Conservation (phyloP, 1,140 invertebrate species). For the Trachymyrmex septentrionalis region DNA sequence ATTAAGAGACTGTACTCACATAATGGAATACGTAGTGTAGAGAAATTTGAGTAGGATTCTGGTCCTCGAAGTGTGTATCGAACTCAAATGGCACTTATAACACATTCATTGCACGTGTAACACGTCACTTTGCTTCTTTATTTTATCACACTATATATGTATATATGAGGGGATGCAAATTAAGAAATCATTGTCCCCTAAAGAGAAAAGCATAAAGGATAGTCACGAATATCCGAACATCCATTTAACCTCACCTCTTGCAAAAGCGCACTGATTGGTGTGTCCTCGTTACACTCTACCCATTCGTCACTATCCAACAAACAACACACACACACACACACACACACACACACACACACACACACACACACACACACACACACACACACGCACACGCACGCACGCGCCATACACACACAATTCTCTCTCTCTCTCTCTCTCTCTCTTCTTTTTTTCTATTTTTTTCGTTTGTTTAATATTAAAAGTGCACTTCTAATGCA, state of each 20-base stretch:
- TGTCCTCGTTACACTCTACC: conserved; percentile 48
- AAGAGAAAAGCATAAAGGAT: not conserved
- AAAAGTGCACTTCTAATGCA: not conserved
- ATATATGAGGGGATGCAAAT: not conserved
- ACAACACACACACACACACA: not conserved
- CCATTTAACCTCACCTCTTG: conserved; percentile 39
- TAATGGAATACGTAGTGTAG: not conserved
- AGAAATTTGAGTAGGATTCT: not conserved
- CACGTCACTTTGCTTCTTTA: conserved; percentile 39
- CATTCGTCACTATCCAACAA: conserved; percentile 19
- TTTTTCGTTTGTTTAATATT: not conserved
- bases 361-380: not conserved
- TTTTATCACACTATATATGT: not conserved
- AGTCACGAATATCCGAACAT: conserved; percentile 19
- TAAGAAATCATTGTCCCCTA: not conserved
- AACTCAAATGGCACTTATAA: conserved; percentile 36
- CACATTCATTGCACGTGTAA: conserved; percentile 36
- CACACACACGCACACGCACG: not conserved
- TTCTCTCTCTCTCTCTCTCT: not conserved
- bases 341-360: not conserved
- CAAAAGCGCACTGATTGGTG: conserved; percentile 46
- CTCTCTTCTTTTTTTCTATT: not conserved
- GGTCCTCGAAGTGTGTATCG: conserved; percentile 14
- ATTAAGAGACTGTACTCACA: conserved; percentile 22
- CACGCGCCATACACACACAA: not conserved